These are phyloP conservation scores for Xiphias gladius DNA, from an alignment of 2,113 vertebrate genomes.

Conservation along the genomic window DNA sequence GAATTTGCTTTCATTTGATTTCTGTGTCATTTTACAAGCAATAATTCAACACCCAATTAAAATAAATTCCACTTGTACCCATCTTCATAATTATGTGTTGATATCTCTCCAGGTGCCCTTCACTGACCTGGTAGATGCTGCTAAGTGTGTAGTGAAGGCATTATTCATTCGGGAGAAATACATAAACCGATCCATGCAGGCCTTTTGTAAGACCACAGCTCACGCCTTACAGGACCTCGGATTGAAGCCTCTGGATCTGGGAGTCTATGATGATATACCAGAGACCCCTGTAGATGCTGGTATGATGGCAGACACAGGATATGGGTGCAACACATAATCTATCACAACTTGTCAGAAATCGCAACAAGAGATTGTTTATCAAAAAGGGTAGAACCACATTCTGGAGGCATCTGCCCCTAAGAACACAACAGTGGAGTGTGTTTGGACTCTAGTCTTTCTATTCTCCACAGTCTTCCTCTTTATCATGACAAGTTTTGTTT, in stretches of 20 bases:
- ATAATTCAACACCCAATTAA: background rate
- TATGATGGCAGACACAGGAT: constrained; percentile 65
- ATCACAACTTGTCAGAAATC: background rate
- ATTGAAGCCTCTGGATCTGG: constrained; percentile 85
- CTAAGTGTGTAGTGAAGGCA: constrained; percentile 95
- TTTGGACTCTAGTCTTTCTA: background rate
- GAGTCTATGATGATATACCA: constrained; percentile 84
- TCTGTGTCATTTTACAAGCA: background rate
- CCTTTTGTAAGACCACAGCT: constrained; percentile 91
- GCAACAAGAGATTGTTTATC: background rate
- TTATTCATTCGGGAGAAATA: constrained; percentile 96
- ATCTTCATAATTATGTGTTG: background rate
- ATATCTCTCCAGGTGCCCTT: constrained; percentile 90
- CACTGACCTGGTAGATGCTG: constrained; percentile 93
- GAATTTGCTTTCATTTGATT: background rate
- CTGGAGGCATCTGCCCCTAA: background rate
- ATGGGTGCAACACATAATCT: background rate
- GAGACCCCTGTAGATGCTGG: constrained; percentile 92
- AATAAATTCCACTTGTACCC: background rate
- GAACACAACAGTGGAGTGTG: background rate
- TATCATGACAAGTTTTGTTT: background rate
- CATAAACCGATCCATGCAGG: constrained; percentile 90
- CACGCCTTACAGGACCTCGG: constrained; percentile 90
- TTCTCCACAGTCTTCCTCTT: background rate
- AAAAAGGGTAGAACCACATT: background rate